These are phyloP conservation scores for Neelides folsomi DNA, from an alignment of 2,888 invertebrate genomes.

Conservation along the genomic window DNA sequence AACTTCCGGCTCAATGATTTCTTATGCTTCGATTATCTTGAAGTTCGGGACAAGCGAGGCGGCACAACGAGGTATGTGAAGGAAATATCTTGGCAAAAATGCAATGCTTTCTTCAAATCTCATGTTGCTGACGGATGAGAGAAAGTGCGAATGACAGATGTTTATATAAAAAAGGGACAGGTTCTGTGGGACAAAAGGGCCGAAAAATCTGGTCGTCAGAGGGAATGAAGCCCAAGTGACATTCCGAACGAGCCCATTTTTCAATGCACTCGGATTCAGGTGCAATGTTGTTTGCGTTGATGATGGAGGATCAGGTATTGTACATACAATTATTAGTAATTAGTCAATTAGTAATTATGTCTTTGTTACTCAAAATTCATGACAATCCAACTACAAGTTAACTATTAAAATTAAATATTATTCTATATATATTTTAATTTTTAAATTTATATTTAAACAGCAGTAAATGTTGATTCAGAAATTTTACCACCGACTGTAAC, in stretches of 20 bases:
- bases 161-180: background rate
- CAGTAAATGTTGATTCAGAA: too few relatives aligned
- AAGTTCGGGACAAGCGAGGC: slow-evolving; percentile 19
- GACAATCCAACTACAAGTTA: too few relatives aligned
- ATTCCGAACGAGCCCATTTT: slow-evolving; percentile 7
- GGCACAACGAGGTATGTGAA: slow-evolving; percentile 14
- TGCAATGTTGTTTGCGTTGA: slow-evolving; percentile 7
- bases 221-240: background rate
- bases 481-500: background rate
- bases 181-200: slow-evolving; percentile 10
- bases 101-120: too few relatives aligned
- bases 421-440: too few relatives aligned
- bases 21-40: slow-evolving; percentile 24
- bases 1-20: slow-evolving; percentile 23
- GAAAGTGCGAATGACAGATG: too few relatives aligned
- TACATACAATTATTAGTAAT: too few relatives aligned
- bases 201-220: slow-evolving; percentile 6
- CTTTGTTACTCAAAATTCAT: too few relatives aligned
- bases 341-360: too few relatives aligned
- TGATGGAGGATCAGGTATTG: background rate
- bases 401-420: too few relatives aligned
- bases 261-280: slow-evolving; percentile 7
- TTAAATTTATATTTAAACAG: too few relatives aligned
- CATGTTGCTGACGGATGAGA: too few relatives aligned
- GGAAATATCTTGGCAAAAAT: background rate